A percentile compares a stretch with the other conserved stretches of the same genome.
Conservation (phyloP, 2,797 vertebrate species). For the Phyllotis vaccarum region DNA sequence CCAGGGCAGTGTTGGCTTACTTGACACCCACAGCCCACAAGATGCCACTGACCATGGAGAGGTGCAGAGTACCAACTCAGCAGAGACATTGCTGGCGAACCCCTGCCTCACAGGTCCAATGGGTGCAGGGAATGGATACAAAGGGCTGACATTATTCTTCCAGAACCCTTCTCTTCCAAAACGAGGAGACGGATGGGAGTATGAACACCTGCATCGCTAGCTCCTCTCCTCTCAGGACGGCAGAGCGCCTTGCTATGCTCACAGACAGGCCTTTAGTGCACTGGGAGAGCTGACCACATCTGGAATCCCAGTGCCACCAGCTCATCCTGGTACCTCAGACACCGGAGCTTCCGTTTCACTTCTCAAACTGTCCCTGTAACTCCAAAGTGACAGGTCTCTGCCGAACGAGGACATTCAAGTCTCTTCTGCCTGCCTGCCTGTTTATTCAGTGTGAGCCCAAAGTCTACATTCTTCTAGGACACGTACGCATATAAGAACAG, state of each 20-base stretch:
- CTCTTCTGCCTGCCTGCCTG: rapidly evolving
- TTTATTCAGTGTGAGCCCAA: rapidly evolving
- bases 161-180: neutral
- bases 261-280: rapidly evolving
- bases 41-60: no score
- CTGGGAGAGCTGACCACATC: rapidly evolving
- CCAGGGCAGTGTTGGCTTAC: rapidly evolving
- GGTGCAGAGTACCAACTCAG: neutral
- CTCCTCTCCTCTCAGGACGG: neutral
- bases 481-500: neutral
- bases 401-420: rapidly evolving
- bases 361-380: neutral
- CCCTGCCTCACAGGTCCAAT: rapidly evolving
- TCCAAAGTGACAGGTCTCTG: rapidly evolving
- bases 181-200: rapidly evolving
- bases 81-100: rapidly evolving
- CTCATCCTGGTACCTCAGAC: rapidly evolving
- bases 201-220: neutral
- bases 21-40: no score
- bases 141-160: neutral
- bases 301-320: rapidly evolving
- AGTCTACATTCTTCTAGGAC: neutral
- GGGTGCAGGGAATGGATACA: rapidly evolving
- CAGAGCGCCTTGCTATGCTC: neutral
- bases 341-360: neutral